Evolutionary conservation across 23 tunicate species (phyloP).

Genomic region (Aplidium turbinatum): DNA sequence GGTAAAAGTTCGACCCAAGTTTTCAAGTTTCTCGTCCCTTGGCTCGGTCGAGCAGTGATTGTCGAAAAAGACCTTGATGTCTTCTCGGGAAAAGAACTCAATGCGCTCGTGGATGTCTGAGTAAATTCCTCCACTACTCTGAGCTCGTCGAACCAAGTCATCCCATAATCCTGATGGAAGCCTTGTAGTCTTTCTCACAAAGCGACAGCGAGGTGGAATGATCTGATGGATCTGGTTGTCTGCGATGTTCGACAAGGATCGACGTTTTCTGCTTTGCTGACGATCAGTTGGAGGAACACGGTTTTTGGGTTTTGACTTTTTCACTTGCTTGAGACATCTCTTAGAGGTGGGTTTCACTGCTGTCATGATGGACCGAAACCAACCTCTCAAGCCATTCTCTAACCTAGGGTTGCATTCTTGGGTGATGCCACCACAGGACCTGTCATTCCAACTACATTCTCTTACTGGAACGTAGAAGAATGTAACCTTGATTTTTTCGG

Average conservation of each 20-base stretch:
- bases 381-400: conserved; percentile 23
- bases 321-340: conserved; percentile 19
- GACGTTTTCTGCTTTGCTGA: conserved; percentile 13
- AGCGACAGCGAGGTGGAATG: conserved; percentile 23
- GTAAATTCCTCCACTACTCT: conserved; percentile 43
- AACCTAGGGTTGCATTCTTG: conserved; percentile 55
- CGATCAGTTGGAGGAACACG: too few species aligned
- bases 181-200: conserved; percentile 18
- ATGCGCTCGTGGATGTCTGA: conserved; percentile 24
- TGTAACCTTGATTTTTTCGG: conserved; percentile 78
- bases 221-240: conserved; percentile 1
- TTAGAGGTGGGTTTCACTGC: conserved; percentile 14
- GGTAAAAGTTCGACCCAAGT: neutral
- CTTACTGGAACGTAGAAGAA: conserved; percentile 53
- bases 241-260: neutral
- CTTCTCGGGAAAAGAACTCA: conserved; percentile 20
- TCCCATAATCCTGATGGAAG: conserved; percentile 43
- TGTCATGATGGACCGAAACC: conserved; percentile 39
- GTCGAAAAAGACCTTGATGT: conserved; percentile 36
- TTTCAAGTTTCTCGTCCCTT: neutral
- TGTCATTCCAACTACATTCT: conserved; percentile 37
- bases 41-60: conserved; percentile 39
- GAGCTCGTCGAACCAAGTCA: conserved; percentile 26
- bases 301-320: neutral
- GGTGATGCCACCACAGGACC: conserved; percentile 26